Evolutionary conservation across 2,113 vertebrate species (phyloP).

Genomic region (Mobula birostris): DNA sequence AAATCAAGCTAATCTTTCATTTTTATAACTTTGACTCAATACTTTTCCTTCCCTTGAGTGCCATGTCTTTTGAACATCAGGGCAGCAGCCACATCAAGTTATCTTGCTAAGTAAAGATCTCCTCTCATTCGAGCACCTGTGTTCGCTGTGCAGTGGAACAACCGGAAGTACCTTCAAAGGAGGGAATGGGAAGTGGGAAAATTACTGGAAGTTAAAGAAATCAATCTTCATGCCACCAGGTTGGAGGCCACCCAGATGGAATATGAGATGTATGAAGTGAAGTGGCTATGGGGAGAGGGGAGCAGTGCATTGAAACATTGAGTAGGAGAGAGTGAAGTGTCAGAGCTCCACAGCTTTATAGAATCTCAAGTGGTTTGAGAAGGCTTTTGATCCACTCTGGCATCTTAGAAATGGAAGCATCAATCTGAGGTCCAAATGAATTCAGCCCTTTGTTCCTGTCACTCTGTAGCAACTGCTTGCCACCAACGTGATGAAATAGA

Average conservation of each 20-base stretch:
- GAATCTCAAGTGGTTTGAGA: neutral
- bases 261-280: too few relatives aligned
- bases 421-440: neutral
- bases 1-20: too few relatives aligned
- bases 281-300: too few relatives aligned
- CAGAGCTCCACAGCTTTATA: too few relatives aligned
- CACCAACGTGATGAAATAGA: neutral
- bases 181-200: too few relatives aligned
- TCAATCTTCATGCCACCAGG: too few relatives aligned
- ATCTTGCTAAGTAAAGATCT: neutral
- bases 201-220: too few relatives aligned
- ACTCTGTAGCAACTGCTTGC: neutral
- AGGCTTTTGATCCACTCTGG: neutral
- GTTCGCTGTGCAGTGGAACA: neutral
- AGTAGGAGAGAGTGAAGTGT: neutral
- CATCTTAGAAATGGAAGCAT: neutral
- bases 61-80: too few relatives aligned
- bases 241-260: too few relatives aligned
- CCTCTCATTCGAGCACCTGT: neutral
- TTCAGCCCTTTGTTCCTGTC: neutral
- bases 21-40: too few relatives aligned
- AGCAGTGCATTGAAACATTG: neutral
- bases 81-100: too few relatives aligned
- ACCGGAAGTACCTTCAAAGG: neutral
- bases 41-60: too few relatives aligned